Evolutionary conservation across 2,888 invertebrate genomes (phyloP).

Genomic region (Cabera pusaria): DNA sequence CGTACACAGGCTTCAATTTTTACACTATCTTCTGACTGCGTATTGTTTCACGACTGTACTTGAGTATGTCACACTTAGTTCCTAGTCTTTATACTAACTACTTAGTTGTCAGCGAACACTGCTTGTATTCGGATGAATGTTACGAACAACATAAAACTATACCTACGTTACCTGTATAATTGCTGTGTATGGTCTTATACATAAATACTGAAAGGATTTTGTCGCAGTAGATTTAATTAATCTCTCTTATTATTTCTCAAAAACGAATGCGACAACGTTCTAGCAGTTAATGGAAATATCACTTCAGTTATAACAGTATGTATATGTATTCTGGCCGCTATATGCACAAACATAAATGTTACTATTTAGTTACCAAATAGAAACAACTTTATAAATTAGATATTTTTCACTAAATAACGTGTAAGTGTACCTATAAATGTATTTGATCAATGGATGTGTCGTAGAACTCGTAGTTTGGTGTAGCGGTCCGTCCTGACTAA

Average conservation of each 20-base stretch:
- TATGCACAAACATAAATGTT: slow-evolving; percentile 1
- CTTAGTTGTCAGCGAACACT: slow-evolving; percentile 29
- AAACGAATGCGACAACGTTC: slow-evolving; percentile 3
- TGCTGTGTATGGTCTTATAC: background rate
- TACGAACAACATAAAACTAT: slow-evolving; percentile 9
- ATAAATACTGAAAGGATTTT: slow-evolving; percentile 1
- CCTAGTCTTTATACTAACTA: slow-evolving; percentile 27
- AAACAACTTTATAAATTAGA: no score
- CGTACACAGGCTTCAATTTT: slow-evolving; percentile 37
- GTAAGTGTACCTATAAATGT: no score
- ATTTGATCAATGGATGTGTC: no score
- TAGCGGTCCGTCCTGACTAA: slow-evolving; percentile 21
- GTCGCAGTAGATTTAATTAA: slow-evolving; percentile 2
- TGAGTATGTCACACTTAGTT: slow-evolving; percentile 35
- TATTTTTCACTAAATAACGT: no score
- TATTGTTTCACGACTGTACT: slow-evolving; percentile 38
- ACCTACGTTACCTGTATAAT: background rate
- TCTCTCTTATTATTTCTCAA: background rate
- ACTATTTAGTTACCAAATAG: no score
- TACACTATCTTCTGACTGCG: slow-evolving; percentile 32
- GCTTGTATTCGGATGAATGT: slow-evolving; percentile 20
- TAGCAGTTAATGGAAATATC: no score
- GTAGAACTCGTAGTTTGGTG: slow-evolving; percentile 5
- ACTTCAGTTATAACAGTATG: no score
- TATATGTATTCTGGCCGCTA: slow-evolving; percentile 2